Conservation (phyloP, 2,113 vertebrate species). For the Syrmaticus mikado region DNA sequence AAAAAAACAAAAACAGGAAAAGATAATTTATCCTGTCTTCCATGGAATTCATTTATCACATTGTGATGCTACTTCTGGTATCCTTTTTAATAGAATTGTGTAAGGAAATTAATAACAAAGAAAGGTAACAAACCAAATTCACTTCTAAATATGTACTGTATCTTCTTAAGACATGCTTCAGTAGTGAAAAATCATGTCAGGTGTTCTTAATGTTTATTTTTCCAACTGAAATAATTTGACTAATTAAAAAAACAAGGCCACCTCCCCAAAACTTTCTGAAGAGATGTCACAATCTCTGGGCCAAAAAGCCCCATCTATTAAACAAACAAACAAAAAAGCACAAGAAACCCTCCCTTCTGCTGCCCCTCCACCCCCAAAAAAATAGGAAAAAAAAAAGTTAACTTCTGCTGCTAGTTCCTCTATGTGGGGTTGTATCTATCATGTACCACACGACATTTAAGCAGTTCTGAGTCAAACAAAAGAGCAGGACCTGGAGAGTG, state of each 20-base stretch:
- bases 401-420: background rate
- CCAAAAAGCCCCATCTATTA: background rate
- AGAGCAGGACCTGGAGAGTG: fast-evolving
- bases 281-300: background rate
- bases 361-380: too few species aligned
- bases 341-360: too few species aligned
- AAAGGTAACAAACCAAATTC: background rate
- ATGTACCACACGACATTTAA: background rate
- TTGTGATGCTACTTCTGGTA: background rate
- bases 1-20: too few species aligned
- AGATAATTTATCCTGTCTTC: background rate
- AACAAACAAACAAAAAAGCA: too few species aligned
- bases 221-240: background rate
- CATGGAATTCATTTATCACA: background rate
- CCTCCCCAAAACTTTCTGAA: background rate
- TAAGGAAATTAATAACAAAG: background rate
- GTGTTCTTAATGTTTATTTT: background rate
- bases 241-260: background rate
- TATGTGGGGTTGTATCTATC: background rate
- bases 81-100: background rate
- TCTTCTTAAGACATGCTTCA: background rate
- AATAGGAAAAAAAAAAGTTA: background rate
- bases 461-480: background rate
- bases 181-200: background rate
- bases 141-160: background rate